These are phyloP conservation scores for Drosophila mojavensis DNA, from an alignment of 1,140 invertebrate genomes.

Conservation along the genomic window DNA sequence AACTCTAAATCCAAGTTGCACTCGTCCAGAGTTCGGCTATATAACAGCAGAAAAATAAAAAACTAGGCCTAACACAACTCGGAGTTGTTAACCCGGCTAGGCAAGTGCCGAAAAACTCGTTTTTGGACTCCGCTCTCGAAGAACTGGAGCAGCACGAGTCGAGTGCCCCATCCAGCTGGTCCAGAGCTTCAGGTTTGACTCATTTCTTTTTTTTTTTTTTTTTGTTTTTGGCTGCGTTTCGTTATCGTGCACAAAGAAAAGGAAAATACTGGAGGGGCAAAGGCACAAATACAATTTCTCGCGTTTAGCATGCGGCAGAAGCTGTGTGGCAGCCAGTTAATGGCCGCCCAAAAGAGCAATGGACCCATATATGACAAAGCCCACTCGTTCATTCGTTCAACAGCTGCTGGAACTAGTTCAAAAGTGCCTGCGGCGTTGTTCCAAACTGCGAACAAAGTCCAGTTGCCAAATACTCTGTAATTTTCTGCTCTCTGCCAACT, in stretches of 20 bases:
- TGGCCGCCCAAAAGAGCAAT: conserved; percentile 27
- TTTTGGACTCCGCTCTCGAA: conserved; percentile 33
- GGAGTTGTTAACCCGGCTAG: conserved; percentile 28
- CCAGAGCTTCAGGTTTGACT: neutral
- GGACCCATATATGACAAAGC: conserved; percentile 12
- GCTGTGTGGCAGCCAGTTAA: conserved; percentile 10
- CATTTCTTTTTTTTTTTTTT: neutral
- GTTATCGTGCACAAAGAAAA: conserved; percentile 28
- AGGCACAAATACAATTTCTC: conserved; percentile 10
- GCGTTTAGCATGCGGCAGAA: conserved; percentile 40
- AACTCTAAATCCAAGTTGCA: conserved; percentile 6
- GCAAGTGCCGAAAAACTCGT: conserved; percentile 54
- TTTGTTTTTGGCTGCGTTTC: neutral
- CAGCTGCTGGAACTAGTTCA: conserved; percentile 64
- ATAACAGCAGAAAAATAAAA: conserved; percentile 18
- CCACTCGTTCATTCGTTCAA: conserved; percentile 19
- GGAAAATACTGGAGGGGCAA: conserved; percentile 28
- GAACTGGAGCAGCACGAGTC: conserved; percentile 44
- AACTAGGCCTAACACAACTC: conserved; percentile 45
- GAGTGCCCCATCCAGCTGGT: conserved; percentile 12
- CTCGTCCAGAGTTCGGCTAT: conserved; percentile 9
- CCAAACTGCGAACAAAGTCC: neutral
- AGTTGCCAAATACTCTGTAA: conserved; percentile 2
- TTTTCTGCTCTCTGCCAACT: neutral
- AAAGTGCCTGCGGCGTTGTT: conserved; percentile 38